Base-by-base conservation (phyloP, 2,797 vertebrate species). In the Macrochelys suwanniensis region DNA sequence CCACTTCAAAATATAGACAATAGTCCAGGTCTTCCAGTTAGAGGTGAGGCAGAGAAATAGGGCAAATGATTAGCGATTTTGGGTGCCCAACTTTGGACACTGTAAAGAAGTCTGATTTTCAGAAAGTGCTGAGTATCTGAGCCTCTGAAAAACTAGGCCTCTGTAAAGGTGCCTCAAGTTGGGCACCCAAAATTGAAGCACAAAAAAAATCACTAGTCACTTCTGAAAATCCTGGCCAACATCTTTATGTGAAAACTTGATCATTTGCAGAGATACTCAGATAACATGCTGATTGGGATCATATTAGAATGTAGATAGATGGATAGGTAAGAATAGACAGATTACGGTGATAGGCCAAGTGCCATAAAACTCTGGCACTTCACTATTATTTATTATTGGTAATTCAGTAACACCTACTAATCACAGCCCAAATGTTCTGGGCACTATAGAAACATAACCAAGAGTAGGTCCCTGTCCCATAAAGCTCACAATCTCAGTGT, bases 391-490 rank as follows among this genome's bases (percentile, higher is more conserved):
- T 37, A 47, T 81, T 16, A 51, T 0, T 3, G 5, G 26, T 4
- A 57, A 26, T 0, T 0, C 1, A 3, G 5, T 93, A 10, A 33
- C 33, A 5, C 8, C 8, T n/a, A 68, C 59, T 31, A 61, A 33
- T 68, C 42, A 65, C 85, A 51, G 12, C 26, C 21, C n/a, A 80
- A 80, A 26, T 26, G 33, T n/a, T 16, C 33, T 10, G 42, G n/a
- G 37, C 6, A 13, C 3, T 12, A 54, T 11, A 80, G 33, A 65
- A 92, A 79, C 0, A 6, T 7, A 84, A 53, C 0, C 57, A 9
- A 74, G 54, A 47, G 26, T 12, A 2, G 11, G 2, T 4, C 0
- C 57, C n/a, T 8, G 4, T 9, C 26, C 16, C 28, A n/a, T 89
- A 78, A 5, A 78, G 2, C 7, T 42, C 4, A 1, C 49, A 26